phyloP scores from a whole-genome alignment of 2,888 invertebrate genomes.

The Heterodera filipjevi region DNA sequence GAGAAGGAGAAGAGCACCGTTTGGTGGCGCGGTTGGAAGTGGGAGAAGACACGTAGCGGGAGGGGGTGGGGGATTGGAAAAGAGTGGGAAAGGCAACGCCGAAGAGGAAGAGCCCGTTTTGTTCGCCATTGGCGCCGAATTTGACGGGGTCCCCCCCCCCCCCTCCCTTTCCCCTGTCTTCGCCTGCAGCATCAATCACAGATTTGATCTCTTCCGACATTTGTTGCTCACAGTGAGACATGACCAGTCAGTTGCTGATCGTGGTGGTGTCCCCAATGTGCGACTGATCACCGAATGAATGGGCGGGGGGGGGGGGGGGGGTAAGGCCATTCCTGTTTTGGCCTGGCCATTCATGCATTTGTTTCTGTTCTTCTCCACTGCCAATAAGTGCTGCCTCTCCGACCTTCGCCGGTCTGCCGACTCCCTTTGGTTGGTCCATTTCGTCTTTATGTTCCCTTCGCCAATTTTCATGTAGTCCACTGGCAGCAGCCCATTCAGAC shows the following conservation, averaged over 20 bases:
- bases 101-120: background rate
- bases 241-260: background rate
- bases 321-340: constrained; percentile 6
- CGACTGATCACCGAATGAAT: background rate
- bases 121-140: constrained; percentile 12
- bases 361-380: background rate
- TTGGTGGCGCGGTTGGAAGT: constrained; percentile 6
- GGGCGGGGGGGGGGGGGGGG: background rate
- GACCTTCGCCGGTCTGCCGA: background rate
- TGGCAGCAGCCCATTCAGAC: background rate
- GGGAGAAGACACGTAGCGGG: background rate
- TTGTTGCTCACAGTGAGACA: constrained; percentile 9
- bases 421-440: background rate
- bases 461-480: background rate
- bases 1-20: background rate
- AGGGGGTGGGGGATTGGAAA: background rate
- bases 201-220: constrained; percentile 7
- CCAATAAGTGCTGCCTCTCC: background rate
- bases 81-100: no score
- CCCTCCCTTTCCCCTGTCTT: background rate
- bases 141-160: background rate
- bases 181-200: constrained; percentile 9
- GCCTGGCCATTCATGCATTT: constrained; percentile 2
- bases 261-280: background rate
- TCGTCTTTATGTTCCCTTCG: background rate